Evolutionary conservation across 2,797 vertebrate species (phyloP).

Genomic region (Lutjanus campechanus): DNA sequence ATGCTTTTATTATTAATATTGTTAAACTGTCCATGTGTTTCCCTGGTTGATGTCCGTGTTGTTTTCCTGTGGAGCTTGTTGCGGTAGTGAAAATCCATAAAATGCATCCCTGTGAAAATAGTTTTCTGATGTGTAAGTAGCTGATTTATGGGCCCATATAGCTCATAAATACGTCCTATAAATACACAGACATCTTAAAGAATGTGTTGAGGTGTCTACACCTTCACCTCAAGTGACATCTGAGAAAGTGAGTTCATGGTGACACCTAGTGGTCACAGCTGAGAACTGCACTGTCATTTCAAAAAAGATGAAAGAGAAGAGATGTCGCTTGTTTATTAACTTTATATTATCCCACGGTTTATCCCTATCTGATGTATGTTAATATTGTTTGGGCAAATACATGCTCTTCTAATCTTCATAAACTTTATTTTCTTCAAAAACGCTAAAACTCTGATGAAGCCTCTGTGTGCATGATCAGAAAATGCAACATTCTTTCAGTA

Average conservation of each 20-base stretch:
- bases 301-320: background rate
- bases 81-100: background rate
- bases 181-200: background rate
- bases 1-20: background rate
- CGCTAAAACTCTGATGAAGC: too few species aligned
- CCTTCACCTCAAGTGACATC: constrained; percentile 34
- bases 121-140: background rate
- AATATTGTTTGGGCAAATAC: too few species aligned
- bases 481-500: too few species aligned
- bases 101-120: background rate
- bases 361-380: too few species aligned
- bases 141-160: background rate
- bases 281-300: constrained; percentile 38
- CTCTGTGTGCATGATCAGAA: too few species aligned
- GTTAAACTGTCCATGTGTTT: background rate
- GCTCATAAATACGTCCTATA: background rate
- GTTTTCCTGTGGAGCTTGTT: background rate
- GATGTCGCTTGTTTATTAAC: too few species aligned
- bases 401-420: too few species aligned
- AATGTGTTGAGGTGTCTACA: background rate
- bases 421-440: too few species aligned
- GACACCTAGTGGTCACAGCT: constrained; percentile 70
- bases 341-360: too few species aligned
- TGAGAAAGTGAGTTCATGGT: constrained; percentile 34
- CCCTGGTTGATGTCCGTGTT: background rate